Percentiles rank a stretch among this genome's conserved stretches.
These are phyloP conservation scores for Penaeus japonicus DNA, from an alignment of 1,140 invertebrate genomes.

Conservation along the genomic window DNA sequence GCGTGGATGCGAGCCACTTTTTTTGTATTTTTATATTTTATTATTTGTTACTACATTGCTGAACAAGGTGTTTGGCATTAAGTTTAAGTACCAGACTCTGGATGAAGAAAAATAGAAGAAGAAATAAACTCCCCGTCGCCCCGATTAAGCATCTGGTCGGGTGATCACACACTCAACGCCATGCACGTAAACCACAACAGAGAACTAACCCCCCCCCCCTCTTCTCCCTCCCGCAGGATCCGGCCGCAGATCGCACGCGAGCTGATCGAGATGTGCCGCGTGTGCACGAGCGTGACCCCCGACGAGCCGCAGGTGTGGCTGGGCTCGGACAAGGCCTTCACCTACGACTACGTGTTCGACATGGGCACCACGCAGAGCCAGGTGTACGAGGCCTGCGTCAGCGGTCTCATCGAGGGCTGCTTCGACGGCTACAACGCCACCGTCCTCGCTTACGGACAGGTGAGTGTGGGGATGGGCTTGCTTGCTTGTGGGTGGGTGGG, in stretches of 20 bases:
- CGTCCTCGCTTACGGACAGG: conserved; percentile 94
- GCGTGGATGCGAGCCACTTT: too few species aligned
- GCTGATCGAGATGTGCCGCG: conserved; percentile 91
- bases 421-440: conserved; percentile 96
- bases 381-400: conserved; percentile 87
- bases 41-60: too few species aligned
- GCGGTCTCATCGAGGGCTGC: conserved; percentile 83
- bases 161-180: too few species aligned
- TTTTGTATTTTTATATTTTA: too few species aligned
- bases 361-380: conserved; percentile 71
- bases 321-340: conserved; percentile 94
- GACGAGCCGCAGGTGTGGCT: conserved; percentile 91
- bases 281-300: conserved; percentile 87
- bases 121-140: too few species aligned
- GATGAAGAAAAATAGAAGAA: too few species aligned
- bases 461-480: conserved; percentile 59
- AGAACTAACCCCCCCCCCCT: neutral
- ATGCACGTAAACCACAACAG: too few species aligned
- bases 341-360: conserved; percentile 96
- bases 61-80: too few species aligned
- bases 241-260: conserved; percentile 92
- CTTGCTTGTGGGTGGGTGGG: neutral
- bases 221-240: conserved; percentile 74
- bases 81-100: too few species aligned
- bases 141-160: too few species aligned